A percentile compares a stretch with the other conserved stretches of the same genome.
Conservation (phyloP, 2,888 invertebrate genomes). For the Cheilosia pagana region DNA sequence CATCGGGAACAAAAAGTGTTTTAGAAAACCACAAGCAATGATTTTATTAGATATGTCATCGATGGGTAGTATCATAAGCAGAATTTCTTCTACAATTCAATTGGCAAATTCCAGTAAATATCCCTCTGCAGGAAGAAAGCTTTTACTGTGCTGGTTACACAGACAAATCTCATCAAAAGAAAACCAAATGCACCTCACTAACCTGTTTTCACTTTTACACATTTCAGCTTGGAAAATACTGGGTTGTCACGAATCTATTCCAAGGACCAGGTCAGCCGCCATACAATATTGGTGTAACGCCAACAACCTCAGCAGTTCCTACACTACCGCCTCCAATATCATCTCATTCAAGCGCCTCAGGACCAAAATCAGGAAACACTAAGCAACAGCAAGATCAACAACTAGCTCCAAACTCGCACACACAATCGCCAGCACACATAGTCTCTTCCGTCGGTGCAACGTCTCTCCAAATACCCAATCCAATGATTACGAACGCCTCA, state of each 20-base stretch:
- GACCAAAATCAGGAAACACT: slow-evolving; percentile 72
- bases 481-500: slow-evolving; percentile 77
- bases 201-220: slow-evolving; percentile 85
- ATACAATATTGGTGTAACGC: slow-evolving; percentile 77
- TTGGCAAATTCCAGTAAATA: no score
- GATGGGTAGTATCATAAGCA: no score
- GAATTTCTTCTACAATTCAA: no score
- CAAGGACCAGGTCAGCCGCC: slow-evolving; percentile 83
- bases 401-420: slow-evolving; percentile 70
- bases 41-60: no score
- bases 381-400: slow-evolving; percentile 75
- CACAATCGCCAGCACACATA: slow-evolving; percentile 67
- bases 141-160: no score
- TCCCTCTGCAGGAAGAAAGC: no score
- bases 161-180: background rate
- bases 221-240: slow-evolving; percentile 91
- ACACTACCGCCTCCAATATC: slow-evolving; percentile 77
- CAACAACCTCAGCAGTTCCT: slow-evolving; percentile 77
- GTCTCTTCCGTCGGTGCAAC: slow-evolving; percentile 76
- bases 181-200: background rate
- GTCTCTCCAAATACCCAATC: slow-evolving; percentile 78
- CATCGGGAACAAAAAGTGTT: no score
- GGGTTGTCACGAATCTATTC: slow-evolving; percentile 92
- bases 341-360: slow-evolving; percentile 76
- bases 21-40: no score